These are phyloP conservation scores for Cetoscarus ocellatus DNA, from an alignment of 2,797 vertebrate genomes.

Conservation along the genomic window DNA sequence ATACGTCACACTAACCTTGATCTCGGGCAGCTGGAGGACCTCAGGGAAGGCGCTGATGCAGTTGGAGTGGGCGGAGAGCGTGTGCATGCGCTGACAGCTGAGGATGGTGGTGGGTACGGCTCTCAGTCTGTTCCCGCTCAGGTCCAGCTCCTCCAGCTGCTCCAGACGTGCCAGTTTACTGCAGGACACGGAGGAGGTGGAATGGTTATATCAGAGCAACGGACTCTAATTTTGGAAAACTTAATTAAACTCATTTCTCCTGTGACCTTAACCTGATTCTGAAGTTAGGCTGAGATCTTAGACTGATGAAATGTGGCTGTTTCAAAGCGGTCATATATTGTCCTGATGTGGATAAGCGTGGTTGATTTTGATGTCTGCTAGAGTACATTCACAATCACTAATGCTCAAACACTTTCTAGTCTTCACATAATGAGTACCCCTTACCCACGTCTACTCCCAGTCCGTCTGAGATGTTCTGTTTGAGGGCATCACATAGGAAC, in stretches of 20 bases:
- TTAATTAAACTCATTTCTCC: slow-evolving; percentile 20
- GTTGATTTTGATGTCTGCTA: too few relatives aligned
- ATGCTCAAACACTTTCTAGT: too few relatives aligned
- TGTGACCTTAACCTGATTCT: slow-evolving; percentile 1
- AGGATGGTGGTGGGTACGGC: slow-evolving; percentile 95
- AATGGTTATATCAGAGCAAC: neutral
- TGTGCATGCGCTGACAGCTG: slow-evolving; percentile 94
- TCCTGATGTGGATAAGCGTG: too few relatives aligned
- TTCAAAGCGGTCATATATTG: neutral
- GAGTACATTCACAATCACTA: too few relatives aligned
- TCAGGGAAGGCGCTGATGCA: slow-evolving; percentile 95
- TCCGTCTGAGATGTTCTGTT: too few relatives aligned
- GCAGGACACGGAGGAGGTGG: slow-evolving; percentile 24
- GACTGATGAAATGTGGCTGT: neutral
- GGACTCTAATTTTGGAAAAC: slow-evolving; percentile 7
- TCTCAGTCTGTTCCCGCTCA: slow-evolving; percentile 96
- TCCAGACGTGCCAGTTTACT: slow-evolving; percentile 98
- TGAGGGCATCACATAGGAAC: too few relatives aligned
- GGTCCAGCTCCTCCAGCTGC: slow-evolving; percentile 95
- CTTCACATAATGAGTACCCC: too few relatives aligned
- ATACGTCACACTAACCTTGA: slow-evolving; percentile 87
- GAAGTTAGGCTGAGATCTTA: neutral
- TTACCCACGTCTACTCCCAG: too few relatives aligned
- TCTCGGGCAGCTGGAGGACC: slow-evolving; percentile 95
- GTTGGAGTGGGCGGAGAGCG: slow-evolving; percentile 95